A percentile compares a stretch with the other conserved stretches of the same genome.
Conservation (phyloP, 2,888 invertebrate genomes). For the Latrodectus hesperus region DNA sequence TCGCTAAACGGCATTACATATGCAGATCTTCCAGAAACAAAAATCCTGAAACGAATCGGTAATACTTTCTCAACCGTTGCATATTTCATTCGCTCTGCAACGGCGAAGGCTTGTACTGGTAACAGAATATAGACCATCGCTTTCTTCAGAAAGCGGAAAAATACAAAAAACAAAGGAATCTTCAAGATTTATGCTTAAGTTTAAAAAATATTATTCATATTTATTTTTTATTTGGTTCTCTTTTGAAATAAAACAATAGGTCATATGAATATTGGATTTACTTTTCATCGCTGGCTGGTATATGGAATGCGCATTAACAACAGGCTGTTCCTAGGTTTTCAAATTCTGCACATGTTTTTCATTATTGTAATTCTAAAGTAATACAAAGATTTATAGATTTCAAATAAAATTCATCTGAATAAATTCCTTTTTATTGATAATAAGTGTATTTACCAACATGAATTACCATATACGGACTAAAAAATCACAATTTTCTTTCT, state of each 20-base stretch:
- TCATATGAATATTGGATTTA: slow-evolving; percentile 65
- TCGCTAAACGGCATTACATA: slow-evolving; percentile 62
- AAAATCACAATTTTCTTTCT: background rate
- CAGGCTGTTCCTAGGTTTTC: slow-evolving; percentile 15
- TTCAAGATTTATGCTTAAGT: slow-evolving; percentile 59
- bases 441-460: slow-evolving; percentile 34
- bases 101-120: slow-evolving; percentile 43
- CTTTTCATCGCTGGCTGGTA: slow-evolving; percentile 27
- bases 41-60: slow-evolving; percentile 46
- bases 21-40: slow-evolving; percentile 59
- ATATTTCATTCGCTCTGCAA: slow-evolving; percentile 58
- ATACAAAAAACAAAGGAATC: slow-evolving; percentile 35
- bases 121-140: slow-evolving; percentile 60
- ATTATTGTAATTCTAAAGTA: slow-evolving; percentile 19
- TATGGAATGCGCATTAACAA: slow-evolving; percentile 44
- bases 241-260: slow-evolving; percentile 61
- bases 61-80: slow-evolving; percentile 62
- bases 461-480: slow-evolving; percentile 21
- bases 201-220: slow-evolving; percentile 40
- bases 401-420: slow-evolving; percentile 4
- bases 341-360: slow-evolving; percentile 27
- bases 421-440: slow-evolving; percentile 18
- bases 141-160: slow-evolving; percentile 21
- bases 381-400: background rate
- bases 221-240: slow-evolving; percentile 36